These are phyloP conservation scores for Lobophora halterata DNA, from an alignment of 2,888 invertebrate species.

Conservation along the genomic window DNA sequence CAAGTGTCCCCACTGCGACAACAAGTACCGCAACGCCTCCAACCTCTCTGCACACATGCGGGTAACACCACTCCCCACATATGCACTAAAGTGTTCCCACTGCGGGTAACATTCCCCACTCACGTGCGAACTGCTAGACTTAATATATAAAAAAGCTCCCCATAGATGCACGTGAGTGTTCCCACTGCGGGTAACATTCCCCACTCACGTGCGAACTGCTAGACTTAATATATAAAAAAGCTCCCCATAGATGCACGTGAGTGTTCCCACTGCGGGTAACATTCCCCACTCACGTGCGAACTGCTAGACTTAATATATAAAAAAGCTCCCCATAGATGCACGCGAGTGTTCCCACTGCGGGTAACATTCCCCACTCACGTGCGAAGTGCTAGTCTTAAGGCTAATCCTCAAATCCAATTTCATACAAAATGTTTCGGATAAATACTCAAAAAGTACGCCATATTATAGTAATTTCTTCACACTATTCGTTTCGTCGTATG, in stretches of 20 bases:
- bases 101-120: not conserved
- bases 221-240: not conserved
- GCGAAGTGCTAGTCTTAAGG: conserved; percentile 1
- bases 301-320: not conserved
- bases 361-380: conserved; percentile 18
- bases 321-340: not conserved
- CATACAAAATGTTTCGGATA: no score
- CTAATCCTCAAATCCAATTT: no score
- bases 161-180: no score
- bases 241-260: no score
- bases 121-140: not conserved
- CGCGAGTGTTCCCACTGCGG: conserved; percentile 23
- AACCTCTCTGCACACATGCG: conserved; percentile 26
- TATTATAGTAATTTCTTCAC: no score
- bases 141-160: not conserved
- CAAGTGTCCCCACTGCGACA: conserved; percentile 26
- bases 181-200: conserved; percentile 19
- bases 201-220: conserved; percentile 13
- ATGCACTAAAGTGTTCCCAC: no score
- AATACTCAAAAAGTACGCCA: no score
- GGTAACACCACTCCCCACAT: no score
- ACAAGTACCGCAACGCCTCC: conserved; percentile 24
- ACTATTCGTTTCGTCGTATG: no score
- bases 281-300: conserved; percentile 18
- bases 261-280: conserved; percentile 23